These are phyloP conservation scores for Melanostoma mellinum DNA, from an alignment of 2,888 invertebrate species.

Conservation along the genomic window DNA sequence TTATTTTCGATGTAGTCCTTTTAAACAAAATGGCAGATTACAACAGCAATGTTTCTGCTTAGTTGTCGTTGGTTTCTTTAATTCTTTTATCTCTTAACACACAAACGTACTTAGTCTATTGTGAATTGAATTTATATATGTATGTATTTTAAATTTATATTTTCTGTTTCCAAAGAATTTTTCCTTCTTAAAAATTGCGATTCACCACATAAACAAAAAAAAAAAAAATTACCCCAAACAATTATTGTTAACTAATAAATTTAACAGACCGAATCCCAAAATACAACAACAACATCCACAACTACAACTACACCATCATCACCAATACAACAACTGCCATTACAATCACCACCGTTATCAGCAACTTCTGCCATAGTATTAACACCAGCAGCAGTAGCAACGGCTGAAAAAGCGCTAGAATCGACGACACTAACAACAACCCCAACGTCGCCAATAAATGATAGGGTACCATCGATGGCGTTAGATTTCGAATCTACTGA, in stretches of 20 bases:
- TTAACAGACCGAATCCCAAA: conserved; percentile 81
- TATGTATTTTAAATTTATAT: conserved; percentile 47
- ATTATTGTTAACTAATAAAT: conserved; percentile 79
- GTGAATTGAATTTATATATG: conserved; percentile 68
- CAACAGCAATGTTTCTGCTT: conserved; percentile 43
- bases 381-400: conserved; percentile 66
- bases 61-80: conserved; percentile 45
- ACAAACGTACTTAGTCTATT: conserved; percentile 69
- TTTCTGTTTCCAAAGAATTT: conserved; percentile 29
- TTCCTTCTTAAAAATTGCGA: conserved; percentile 37
- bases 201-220: conserved; percentile 67
- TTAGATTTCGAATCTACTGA: conserved; percentile 46
- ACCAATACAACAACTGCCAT: conserved; percentile 75
- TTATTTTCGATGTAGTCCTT: conserved; percentile 44
- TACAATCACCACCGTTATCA: conserved; percentile 70
- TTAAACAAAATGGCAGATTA: conserved; percentile 41
- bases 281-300: conserved; percentile 77
- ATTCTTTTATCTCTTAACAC: conserved; percentile 42
- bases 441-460: conserved; percentile 71
- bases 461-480: conserved; percentile 74
- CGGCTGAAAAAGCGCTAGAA: conserved; percentile 57
- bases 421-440: conserved; percentile 63
- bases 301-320: conserved; percentile 75
- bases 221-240: conserved; percentile 57
- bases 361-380: conserved; percentile 37